These are phyloP conservation scores for Urophycis tenuis DNA, from an alignment of 2,797 vertebrate genomes.

Conservation along the genomic window DNA sequence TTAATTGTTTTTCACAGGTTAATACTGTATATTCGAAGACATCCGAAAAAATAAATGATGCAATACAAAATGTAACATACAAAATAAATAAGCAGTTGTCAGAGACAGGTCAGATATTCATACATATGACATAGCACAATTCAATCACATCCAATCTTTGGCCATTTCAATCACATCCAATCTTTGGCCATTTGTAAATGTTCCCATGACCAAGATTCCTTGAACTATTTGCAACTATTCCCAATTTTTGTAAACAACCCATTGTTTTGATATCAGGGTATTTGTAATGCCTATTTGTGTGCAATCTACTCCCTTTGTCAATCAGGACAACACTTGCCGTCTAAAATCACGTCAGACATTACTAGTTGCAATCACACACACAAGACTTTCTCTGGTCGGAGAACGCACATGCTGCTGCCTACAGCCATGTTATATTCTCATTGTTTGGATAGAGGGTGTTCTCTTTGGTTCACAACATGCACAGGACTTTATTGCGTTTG, in stretches of 20 bases:
- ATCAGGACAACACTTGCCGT: not conserved
- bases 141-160: not conserved
- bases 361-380: not conserved
- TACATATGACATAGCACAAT: not conserved
- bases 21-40: not conserved
- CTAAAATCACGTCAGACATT: not conserved
- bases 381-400: constrained; percentile 46
- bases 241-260: not conserved
- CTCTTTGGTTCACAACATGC: constrained; percentile 41
- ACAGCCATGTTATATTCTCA: constrained; percentile 39
- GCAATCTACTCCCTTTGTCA: not conserved
- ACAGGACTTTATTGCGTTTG: constrained; percentile 29
- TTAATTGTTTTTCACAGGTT: not conserved
- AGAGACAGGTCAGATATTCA: no score
- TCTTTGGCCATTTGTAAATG: not conserved
- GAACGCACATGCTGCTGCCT: constrained; percentile 34
- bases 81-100: no score
- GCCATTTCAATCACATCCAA: not conserved
- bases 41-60: not conserved
- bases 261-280: not conserved
- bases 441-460: constrained; percentile 57
- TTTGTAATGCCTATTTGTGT: not conserved
- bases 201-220: not conserved
- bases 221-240: not conserved
- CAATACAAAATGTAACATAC: not conserved